Evolutionary conservation across 2,113 vertebrate species (phyloP), one percentile per base, ranked within the genome.

Genomic region (Sterrhoptilus dennistouni): DNA sequence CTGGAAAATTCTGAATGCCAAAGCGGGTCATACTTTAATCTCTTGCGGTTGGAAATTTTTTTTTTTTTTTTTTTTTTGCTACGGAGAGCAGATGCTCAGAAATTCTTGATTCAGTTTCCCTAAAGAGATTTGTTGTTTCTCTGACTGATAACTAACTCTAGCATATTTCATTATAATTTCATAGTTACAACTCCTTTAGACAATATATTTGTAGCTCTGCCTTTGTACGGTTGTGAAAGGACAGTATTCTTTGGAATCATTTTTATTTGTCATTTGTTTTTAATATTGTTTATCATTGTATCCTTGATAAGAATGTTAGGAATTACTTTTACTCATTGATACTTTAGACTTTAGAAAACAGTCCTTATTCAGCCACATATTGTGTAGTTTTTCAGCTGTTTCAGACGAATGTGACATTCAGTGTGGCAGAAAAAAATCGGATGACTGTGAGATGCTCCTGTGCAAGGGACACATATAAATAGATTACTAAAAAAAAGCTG

Each of bases 1-100:
- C 82, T 96, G 89, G 92, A 93, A 95, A 97, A 91, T 71, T 94
- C 33, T 70, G 49, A 91, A 74, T 94, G 79, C 87, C 88, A 90
- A 64, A 90, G 72, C 27, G 8, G 85, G 29, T 83, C 80, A 71
- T 54, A 59, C 82, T 94, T 96, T 33, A 94, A 74, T 95, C 47
- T 92, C 64, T 42, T 71, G 79, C 79, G 24, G 45, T 87, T 96
- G 76, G 65, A 90, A 78, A 82, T 69, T 80, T 38, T 23, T 78
- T 71, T 68, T 75, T n/a, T 23, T 71, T 44, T 40, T 85, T 59
- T 71, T 90, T 75, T 87, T 83, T 85, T 79, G 18, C 68, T 80
- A 28, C 71, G 86, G 72, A 92, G 77, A 79, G 59, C 92, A 96
- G 95, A 87, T 54, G 80, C 95, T 94, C 45, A 64, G 61, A 85